Conservation (phyloP, 2,113 vertebrate genomes). For the Plestiodon gilberti region DNA sequence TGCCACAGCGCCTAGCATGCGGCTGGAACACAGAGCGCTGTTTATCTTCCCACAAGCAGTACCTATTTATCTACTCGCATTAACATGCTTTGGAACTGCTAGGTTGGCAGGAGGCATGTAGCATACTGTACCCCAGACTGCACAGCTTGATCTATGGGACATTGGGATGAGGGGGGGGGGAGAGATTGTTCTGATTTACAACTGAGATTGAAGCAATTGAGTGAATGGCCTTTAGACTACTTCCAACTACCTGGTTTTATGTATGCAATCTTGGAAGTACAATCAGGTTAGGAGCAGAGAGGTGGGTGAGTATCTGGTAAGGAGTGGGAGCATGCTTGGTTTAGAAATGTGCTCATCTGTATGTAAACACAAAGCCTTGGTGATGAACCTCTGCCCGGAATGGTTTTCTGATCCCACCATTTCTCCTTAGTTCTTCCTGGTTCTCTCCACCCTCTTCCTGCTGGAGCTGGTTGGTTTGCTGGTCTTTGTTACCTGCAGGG, state of each 20-base stretch:
- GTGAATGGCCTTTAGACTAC: background rate
- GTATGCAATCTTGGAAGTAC: too few species aligned
- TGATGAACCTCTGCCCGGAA: background rate
- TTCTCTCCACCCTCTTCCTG: slow-evolving; percentile 82
- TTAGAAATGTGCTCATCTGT: background rate
- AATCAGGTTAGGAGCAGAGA: background rate
- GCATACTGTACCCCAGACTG: too few species aligned
- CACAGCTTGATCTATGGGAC: background rate
- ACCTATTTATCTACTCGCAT: too few species aligned
- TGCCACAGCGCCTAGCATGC: too few species aligned
- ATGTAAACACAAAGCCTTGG: background rate
- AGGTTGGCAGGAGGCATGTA: too few species aligned
- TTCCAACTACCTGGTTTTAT: background rate
- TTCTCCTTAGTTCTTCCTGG: slow-evolving; percentile 81
- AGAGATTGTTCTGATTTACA: background rate
- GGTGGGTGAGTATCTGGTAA: too few species aligned
- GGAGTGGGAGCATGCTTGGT: too few species aligned
- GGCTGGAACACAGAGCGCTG: too few species aligned
- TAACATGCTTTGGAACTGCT: too few species aligned
- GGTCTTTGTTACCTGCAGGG: slow-evolving; percentile 77
- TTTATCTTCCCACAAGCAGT: too few species aligned
- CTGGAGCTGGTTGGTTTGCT: slow-evolving; percentile 77
- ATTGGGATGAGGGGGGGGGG: background rate
- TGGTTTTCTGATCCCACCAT: background rate
- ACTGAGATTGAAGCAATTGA: background rate